Base-by-base conservation (phyloP, 2,888 invertebrate species). In the Nezara viridula region DNA sequence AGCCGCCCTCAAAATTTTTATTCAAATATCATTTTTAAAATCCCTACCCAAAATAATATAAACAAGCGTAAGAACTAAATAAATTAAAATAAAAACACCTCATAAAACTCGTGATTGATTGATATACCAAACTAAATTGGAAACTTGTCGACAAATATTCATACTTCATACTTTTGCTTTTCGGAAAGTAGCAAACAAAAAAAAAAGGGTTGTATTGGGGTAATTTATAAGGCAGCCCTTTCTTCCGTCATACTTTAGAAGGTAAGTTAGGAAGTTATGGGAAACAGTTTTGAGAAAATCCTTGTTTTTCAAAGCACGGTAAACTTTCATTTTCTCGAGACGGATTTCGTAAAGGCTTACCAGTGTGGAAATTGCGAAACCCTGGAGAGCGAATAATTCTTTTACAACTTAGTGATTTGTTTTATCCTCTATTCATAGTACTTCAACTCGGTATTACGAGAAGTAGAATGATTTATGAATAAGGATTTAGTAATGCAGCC, bases 201-300 rank as follows among this genome's bases (percentile, higher is more conserved):
- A 73, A 32, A 9, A 7, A 16, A 27, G 37, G 66, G 19, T 19
- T 19, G 66, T 32, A 73, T 81, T 24, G 44, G 81, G 81, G 44
- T 24, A 44, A 81, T 81, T 47, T 16, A 47, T 81, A 81, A 81
- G 44, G 44, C 21, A 44, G 44, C 81, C n/a, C 66, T 73, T 73
- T 21, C 37, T 37, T 37, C 66, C 44, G 16, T 7, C 81, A 44
- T 16, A 44, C 44, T 40, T 81, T 81, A 44, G 44, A n/a, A 47
- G 81, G 81, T 81, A 81, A 81, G 44, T 81, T 81, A 16, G n/a
- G 24, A 81, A 81, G 44, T 81, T 81, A 44, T 44, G n/a, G 81
- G 19, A 77, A 81, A 81, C 81, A 81, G 81, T 81, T 81, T 81
- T n/a, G n/a, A 81, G 40, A 81, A 81, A 44, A 81, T 47, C 81